These are phyloP conservation scores for Rhopilema esculentum DNA, from an alignment of 30 jellyfish, hydroid and myxozoan genomes.

Conservation along the genomic window DNA sequence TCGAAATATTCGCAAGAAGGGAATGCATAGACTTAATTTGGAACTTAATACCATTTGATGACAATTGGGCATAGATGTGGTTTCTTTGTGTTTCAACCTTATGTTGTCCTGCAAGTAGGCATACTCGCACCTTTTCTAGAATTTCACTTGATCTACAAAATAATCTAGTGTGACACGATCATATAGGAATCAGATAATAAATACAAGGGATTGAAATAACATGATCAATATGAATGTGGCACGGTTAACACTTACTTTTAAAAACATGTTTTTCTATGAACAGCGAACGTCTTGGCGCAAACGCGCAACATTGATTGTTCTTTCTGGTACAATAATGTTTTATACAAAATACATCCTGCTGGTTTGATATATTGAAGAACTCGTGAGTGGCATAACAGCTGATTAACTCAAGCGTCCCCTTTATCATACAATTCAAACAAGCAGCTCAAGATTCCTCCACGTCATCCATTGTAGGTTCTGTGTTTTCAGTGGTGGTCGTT, in stretches of 20 bases:
- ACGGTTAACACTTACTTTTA: not conserved
- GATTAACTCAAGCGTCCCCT: not conserved
- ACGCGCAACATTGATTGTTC: not conserved
- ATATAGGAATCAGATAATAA: not conserved
- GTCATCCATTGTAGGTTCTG: conserved; percentile 3
- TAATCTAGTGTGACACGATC: not conserved
- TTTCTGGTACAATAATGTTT: not conserved
- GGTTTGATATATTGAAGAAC: not conserved
- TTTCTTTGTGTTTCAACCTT: too few relatives aligned
- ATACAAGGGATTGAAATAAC: not conserved
- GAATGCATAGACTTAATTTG: too few relatives aligned
- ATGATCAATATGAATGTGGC: not conserved
- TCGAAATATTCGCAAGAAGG: too few relatives aligned
- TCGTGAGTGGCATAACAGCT: not conserved
- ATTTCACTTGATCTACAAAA: too few relatives aligned
- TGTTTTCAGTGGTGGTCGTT: conserved; percentile 52
- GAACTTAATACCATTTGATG: too few relatives aligned
- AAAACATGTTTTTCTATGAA: not conserved
- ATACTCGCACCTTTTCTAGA: too few relatives aligned
- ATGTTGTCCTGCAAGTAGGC: too few relatives aligned
- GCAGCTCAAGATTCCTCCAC: conserved; percentile 10
- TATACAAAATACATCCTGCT: not conserved
- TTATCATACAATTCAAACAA: not conserved
- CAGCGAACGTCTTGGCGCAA: not conserved
- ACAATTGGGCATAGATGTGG: too few relatives aligned